Evolutionary conservation across 2,888 invertebrate genomes (phyloP).

Genomic region (Geophilus truncorum): DNA sequence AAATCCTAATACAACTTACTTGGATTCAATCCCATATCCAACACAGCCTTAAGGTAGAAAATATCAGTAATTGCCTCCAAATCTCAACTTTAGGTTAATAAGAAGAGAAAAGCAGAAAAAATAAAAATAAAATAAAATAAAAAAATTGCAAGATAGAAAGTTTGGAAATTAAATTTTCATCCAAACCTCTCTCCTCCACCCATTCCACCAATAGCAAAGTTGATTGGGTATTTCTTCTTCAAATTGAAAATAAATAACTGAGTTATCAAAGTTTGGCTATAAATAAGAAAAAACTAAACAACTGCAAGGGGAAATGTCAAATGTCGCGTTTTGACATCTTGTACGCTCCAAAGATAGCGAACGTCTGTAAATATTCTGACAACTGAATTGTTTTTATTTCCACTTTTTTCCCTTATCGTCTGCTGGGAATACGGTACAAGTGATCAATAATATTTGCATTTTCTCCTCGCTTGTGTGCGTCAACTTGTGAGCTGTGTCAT

Average conservation of each 20-base stretch:
- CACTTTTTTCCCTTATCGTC: not conserved
- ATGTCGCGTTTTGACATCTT: not conserved
- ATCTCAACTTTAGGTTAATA: slow-evolving; percentile 1
- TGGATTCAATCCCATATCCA: not conserved
- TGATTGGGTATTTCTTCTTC: not conserved
- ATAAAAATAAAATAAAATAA: too few relatives aligned
- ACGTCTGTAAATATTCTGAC: not conserved
- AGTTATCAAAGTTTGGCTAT: not conserved
- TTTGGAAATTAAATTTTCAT: slow-evolving; percentile 11
- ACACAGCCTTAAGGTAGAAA: not conserved
- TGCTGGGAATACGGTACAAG: not conserved
- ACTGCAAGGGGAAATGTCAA: not conserved
- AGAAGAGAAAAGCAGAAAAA: too few relatives aligned
- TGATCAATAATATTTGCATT: slow-evolving; percentile 5
- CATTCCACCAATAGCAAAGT: not conserved
- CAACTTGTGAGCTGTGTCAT: not conserved
- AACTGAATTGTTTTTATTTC: not conserved
- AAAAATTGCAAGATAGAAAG: not conserved
- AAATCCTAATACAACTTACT: not conserved
- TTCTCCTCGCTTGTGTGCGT: not conserved
- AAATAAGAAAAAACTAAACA: not conserved
- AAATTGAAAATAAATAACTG: slow-evolving; percentile 20
- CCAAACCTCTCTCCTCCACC: not conserved
- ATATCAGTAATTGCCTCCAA: not conserved
- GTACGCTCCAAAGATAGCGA: not conserved